Evolutionary conservation across 2,888 invertebrate genomes (phyloP), one percentile per base, ranked within the genome.

Genomic region (Acrobasis consociella): DNA sequence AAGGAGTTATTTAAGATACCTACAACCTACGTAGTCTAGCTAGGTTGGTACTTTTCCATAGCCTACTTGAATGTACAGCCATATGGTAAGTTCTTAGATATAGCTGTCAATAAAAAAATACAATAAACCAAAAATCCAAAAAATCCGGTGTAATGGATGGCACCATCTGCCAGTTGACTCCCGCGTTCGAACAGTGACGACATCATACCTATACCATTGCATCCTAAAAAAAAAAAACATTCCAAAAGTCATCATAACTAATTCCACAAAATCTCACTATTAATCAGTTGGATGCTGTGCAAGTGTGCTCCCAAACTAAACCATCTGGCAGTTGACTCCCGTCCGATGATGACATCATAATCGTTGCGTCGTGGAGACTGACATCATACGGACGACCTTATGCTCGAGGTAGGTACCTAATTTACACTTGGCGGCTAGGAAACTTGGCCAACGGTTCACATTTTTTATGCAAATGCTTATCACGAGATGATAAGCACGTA

Each of bases 321-420:
- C 31, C 31, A 31, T 31, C 31, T 31, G n/a, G 31, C 51, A 51
- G 22, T 51, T 13, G 10, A 10, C 49, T 11, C 22, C n/a, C n/a
- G 11, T 37, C 9, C 2, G 38, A 38, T 38, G 15, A 39, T 60
- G 59, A 60, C 39, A 39, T 60, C 59, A 60, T 50, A 16, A 1
- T 8, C 17, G 31, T 46, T 22, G 58, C 46, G 58, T 46, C 11
- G 31, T 31, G 15, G 13, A 8, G 37, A 49, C 58, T 63, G 63
- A 64, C 63, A 64, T 64, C 63, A 64, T 60, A 60, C 46, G n/a
- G 17, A 15, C 60, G 63, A 64, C 63, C 63, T 64, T 63, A 60
- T 22, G 2, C 13, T n/a, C n/a, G n/a, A 11, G 46, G 13, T 46
- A n/a, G 13, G 42, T 22, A 22, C 22, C 13, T 46, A n/a, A n/a